Evolutionary conservation across 2,113 vertebrate genomes (phyloP).

Genomic region (Platanista minor): DNA sequence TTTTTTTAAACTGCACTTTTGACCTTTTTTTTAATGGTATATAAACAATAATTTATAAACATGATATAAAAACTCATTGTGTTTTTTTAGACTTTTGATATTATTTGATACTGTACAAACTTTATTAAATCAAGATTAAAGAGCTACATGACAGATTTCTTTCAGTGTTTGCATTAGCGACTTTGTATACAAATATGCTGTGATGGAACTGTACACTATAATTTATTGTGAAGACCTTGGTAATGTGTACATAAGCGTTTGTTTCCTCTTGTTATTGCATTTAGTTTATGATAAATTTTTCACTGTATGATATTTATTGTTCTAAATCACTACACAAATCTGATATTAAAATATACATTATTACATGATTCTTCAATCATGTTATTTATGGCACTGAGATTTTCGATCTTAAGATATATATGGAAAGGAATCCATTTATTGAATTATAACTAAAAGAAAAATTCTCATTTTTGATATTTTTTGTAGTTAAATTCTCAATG

Average conservation of each 20-base stretch:
- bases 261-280: constrained; percentile 39
- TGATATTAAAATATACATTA: constrained; percentile 61
- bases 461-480: constrained; percentile 2
- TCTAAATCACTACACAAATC: constrained; percentile 51
- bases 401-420: constrained; percentile 10
- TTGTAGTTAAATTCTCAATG: constrained; percentile 22
- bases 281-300: constrained; percentile 61
- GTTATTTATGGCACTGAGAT: constrained; percentile 40
- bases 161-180: constrained; percentile 46
- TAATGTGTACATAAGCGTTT: constrained; percentile 39
- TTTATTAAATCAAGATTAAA: constrained; percentile 65
- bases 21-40: constrained; percentile 73
- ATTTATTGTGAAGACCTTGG: constrained; percentile 53
- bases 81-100: constrained; percentile 81
- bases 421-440: not conserved
- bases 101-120: constrained; percentile 77
- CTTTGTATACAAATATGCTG: constrained; percentile 25
- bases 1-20: constrained; percentile 73
- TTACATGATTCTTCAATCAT: constrained; percentile 18
- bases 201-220: not conserved
- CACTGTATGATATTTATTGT: constrained; percentile 49
- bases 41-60: constrained; percentile 67
- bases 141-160: constrained; percentile 53
- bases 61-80: constrained; percentile 65
- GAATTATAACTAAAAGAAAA: not conserved